Base-by-base conservation (phyloP, 2,888 invertebrate species). In the Sinotaia quadrata region DNA sequence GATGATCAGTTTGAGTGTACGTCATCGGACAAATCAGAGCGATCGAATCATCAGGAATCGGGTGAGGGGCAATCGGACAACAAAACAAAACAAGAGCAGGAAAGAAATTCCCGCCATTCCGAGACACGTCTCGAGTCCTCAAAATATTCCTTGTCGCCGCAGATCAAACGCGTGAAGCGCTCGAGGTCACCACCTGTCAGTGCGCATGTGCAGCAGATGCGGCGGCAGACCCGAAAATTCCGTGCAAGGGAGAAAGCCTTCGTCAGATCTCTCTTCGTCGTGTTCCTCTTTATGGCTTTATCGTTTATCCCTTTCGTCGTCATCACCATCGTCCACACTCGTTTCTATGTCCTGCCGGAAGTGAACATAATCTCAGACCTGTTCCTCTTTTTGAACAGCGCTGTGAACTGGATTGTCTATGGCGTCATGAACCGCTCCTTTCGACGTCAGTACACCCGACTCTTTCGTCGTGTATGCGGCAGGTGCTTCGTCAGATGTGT, bases 401-500 rank as follows among this genome's bases (percentile, higher is more conserved):
- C 67, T 27, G 36, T 71, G 21, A 71, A 71, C 63, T 71, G 58
- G 62, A 52, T 71, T 47, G 51, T 67, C 10, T 71, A 71, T 54
- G 71, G 71, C 0, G 27, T 71, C 27, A 71, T 71, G 71, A 67
- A 71, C 63, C 41, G 29, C 2, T 36, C 51, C 36, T 67, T 67
- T 33, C 36, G 71, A n/a, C 10, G 52, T 0, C 62, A 62, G 7
- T 71, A 71, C 52, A 7, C 18, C 36, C 2, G n/a, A 27, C 47
- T 41, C 15, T 2, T 41, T n/a, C n/a, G n/a, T n/a, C n/a, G n/a
- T n/a, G n/a, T n/a, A n/a, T n/a, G n/a, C n/a, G n/a, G n/a, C n/a
- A n/a, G n/a, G n/a, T n/a, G n/a, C n/a, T n/a, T n/a, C n/a, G n/a
- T n/a, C n/a, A n/a, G n/a, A n/a, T n/a, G n/a, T n/a, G n/a, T n/a